phyloP scores from a whole-genome alignment of 2,113 vertebrate species.

The Labeo rohita region DNA sequence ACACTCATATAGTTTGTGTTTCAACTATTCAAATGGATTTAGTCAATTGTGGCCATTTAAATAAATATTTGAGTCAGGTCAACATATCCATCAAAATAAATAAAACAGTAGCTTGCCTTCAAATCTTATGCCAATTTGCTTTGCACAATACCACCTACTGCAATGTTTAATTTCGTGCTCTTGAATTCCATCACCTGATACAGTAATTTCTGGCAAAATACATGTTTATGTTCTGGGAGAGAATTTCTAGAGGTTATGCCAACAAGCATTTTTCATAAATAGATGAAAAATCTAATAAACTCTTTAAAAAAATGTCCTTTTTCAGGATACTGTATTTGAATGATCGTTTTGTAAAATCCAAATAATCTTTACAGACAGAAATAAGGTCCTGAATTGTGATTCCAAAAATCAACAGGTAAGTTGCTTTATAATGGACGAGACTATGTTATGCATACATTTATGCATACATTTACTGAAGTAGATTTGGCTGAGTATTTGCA shows the following conservation, averaged over 20 bases:
- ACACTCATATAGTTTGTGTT: not conserved
- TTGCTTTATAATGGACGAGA: too few species aligned
- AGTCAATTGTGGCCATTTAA: constrained; percentile 2
- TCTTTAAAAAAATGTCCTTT: too few species aligned
- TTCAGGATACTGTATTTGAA: too few species aligned
- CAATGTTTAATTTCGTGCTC: not conserved
- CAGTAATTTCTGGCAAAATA: not conserved
- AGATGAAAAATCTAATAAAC: not conserved
- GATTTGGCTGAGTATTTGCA: too few species aligned
- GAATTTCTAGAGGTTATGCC: not conserved
- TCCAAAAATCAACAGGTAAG: too few species aligned
- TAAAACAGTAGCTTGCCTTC: not conserved
- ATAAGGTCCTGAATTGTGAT: too few species aligned
- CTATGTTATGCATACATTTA: too few species aligned
- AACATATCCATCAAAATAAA: not conserved
- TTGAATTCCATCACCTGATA: not conserved
- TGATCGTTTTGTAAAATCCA: not conserved
- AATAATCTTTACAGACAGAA: not conserved
- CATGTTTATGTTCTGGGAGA: not conserved
- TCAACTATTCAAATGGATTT: not conserved
- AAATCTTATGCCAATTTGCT: constrained; percentile 23
- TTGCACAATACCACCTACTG: not conserved
- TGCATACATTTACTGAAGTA: too few species aligned
- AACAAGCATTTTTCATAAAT: not conserved
- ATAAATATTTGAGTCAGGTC: constrained; percentile 21